Percentiles rank a stretch among this genome's conserved stretches.
Evolutionary conservation across 2,888 invertebrate genomes (phyloP).

Genomic region (Ptilodon capucinus): DNA sequence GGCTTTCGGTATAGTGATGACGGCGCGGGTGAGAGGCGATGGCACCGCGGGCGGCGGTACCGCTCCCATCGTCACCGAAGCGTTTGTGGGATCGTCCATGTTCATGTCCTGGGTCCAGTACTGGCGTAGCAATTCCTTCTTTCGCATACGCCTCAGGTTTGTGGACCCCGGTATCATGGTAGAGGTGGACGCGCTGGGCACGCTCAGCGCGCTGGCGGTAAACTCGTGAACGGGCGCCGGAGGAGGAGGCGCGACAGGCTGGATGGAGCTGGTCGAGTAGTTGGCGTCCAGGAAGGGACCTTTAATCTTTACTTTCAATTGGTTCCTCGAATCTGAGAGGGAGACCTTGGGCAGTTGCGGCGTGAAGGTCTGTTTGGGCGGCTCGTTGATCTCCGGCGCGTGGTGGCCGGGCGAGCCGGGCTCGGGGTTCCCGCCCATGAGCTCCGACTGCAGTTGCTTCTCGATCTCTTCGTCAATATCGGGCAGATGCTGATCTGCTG

Average conservation of each 20-base stretch:
- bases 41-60: conserved; percentile 83
- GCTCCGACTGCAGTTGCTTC: conserved; percentile 87
- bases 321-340: conserved; percentile 91
- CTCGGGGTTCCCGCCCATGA: conserved; percentile 82
- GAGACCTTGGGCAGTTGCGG: conserved; percentile 85
- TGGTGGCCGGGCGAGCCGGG: conserved; percentile 46
- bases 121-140: conserved; percentile 93
- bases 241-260: conserved; percentile 80
- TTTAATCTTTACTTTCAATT: conserved; percentile 94
- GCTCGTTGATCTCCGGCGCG: conserved; percentile 38
- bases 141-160: conserved; percentile 92
- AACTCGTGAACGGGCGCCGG: conserved; percentile 62
- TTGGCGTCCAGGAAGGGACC: conserved; percentile 91
- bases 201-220: conserved; percentile 60
- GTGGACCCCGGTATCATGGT: conserved; percentile 84
- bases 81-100: conserved; percentile 87
- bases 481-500: conserved; percentile 86
- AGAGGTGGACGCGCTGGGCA: conserved; percentile 67
- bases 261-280: conserved; percentile 85
- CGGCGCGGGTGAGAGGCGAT: conserved; percentile 85
- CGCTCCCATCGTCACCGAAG: conserved; percentile 70
- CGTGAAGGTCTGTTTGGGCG: conserved; percentile 46
- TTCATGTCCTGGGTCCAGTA: conserved; percentile 93
- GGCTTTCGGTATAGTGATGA: conserved; percentile 93
- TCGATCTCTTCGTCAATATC: conserved; percentile 92